Evolutionary conservation across 2,113 vertebrate genomes (phyloP).

Genomic region (Perca schrenkii): DNA sequence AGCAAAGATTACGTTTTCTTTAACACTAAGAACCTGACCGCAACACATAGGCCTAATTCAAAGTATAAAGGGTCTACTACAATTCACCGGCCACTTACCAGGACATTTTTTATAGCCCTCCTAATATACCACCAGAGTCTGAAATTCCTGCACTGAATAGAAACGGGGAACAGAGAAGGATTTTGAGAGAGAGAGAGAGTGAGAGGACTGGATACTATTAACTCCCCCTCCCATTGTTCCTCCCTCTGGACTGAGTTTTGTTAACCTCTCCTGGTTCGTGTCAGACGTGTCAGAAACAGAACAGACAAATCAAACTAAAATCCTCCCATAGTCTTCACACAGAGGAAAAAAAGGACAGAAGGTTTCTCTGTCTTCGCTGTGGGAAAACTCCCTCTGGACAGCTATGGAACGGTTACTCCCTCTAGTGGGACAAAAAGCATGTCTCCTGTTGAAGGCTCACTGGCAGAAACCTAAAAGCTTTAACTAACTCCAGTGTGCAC

Average conservation of each 20-base stretch:
- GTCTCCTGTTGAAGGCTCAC: not conserved
- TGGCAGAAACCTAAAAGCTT: not conserved
- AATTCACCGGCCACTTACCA: not conserved
- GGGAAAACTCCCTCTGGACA: not conserved
- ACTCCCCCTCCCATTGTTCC: not conserved
- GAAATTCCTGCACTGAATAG: conserved; percentile 26
- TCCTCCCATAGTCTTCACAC: conserved; percentile 3
- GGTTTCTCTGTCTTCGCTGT: conserved; percentile 13
- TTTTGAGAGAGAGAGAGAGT: not conserved
- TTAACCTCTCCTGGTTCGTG: not conserved
- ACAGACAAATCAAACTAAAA: conserved; percentile 9
- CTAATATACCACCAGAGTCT: conserved; percentile 11
- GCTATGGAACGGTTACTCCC: conserved; percentile 33
- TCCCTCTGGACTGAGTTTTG: conserved; percentile 1
- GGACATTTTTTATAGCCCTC: not conserved
- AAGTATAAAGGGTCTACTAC: not conserved
- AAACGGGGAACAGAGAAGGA: not conserved
- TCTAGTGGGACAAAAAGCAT: conserved; percentile 40
- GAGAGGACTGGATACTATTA: not conserved
- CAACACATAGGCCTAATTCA: not conserved
- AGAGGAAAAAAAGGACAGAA: not conserved
- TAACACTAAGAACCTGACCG: not conserved
- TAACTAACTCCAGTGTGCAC: not conserved
- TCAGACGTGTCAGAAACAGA: conserved; percentile 3
- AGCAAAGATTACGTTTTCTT: not conserved